Percentiles rank a stretch among this genome's conserved stretches.
phyloP scores from a whole-genome alignment of 1,140 invertebrate species.

The Armadillidium nasatum region DNA sequence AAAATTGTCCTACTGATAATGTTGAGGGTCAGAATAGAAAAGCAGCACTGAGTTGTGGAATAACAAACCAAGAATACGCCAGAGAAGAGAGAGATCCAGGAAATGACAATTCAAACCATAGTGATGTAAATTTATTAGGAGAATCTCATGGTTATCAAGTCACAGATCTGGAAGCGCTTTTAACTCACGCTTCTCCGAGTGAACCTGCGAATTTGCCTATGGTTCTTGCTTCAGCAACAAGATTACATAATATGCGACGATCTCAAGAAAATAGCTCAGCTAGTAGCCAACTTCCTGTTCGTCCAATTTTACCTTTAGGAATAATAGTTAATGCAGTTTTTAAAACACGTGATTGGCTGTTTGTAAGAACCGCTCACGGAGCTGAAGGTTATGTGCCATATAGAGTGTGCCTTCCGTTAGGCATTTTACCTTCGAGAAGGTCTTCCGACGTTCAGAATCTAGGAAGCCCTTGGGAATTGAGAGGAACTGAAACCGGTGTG shows the following conservation, averaged over 20 bases:
- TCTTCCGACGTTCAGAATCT: constrained; percentile 45
- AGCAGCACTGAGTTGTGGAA: constrained; percentile 21
- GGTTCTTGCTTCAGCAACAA: constrained; percentile 43
- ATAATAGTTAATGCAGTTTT: constrained; percentile 79
- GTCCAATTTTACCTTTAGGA: constrained; percentile 60
- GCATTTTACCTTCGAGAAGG: constrained; percentile 51
- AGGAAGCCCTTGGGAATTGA: constrained; percentile 29
- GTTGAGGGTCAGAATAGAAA: constrained; percentile 30
- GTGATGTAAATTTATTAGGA: not conserved
- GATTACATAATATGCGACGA: constrained; percentile 43
- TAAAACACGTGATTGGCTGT: constrained; percentile 74
- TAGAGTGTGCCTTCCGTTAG: constrained; percentile 58
- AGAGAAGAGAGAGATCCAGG: constrained; percentile 22
- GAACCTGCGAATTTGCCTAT: constrained; percentile 43
- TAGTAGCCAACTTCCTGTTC: constrained; percentile 26
- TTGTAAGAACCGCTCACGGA: constrained; percentile 74
- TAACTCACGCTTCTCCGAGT: constrained; percentile 38
- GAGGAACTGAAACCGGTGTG: constrained; percentile 22
- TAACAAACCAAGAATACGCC: constrained; percentile 8
- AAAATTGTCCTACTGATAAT: constrained; percentile 42
- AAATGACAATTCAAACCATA: not conserved
- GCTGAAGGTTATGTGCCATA: constrained; percentile 63
- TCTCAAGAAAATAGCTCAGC: constrained; percentile 32
- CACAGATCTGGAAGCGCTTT: constrained; percentile 40
- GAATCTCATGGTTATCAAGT: constrained; percentile 42